Percentiles rank a stretch among this genome's conserved stretches.
phyloP scores from a whole-genome alignment of 2,888 invertebrate species.

The Scaptodrosophila latifasciaeformis region DNA sequence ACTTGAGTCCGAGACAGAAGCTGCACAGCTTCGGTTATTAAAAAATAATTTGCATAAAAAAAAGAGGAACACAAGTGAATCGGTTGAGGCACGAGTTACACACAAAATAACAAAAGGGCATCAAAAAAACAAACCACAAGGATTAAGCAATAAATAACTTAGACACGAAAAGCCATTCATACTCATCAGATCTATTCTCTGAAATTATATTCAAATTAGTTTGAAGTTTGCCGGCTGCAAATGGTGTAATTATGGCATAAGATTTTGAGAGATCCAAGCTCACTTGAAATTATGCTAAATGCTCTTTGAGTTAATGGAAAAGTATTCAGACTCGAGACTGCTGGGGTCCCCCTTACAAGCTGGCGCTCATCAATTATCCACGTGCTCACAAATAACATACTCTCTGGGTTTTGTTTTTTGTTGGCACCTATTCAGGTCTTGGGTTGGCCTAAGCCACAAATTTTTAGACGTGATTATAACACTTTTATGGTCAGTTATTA shows the following conservation, averaged over 20 bases:
- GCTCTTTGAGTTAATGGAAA: too few species aligned
- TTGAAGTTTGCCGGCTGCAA: slow-evolving; percentile 56
- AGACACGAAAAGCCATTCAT: neutral
- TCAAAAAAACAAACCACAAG: slow-evolving; percentile 38
- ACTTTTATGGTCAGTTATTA: slow-evolving; percentile 60
- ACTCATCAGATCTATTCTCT: slow-evolving; percentile 38
- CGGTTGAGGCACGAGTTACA: slow-evolving; percentile 43
- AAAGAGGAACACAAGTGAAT: slow-evolving; percentile 10
- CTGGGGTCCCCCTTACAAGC: slow-evolving; percentile 14
- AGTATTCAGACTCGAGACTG: too few species aligned
- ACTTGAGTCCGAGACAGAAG: slow-evolving; percentile 8
- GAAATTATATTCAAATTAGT: slow-evolving; percentile 69
- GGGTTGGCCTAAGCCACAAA: slow-evolving; percentile 28
- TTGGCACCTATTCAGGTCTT: neutral
- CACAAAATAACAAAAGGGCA: slow-evolving; percentile 15
- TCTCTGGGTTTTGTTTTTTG: neutral
- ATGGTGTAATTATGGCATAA: slow-evolving; percentile 54
- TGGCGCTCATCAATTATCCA: slow-evolving; percentile 58
- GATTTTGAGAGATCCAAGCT: neutral
- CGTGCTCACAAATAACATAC: slow-evolving; percentile 47
- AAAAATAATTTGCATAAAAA: slow-evolving; percentile 70
- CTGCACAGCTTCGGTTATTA: slow-evolving; percentile 53
- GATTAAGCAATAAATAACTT: slow-evolving; percentile 67
- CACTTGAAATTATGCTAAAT: slow-evolving; percentile 62
- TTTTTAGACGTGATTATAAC: slow-evolving; percentile 61